Evolutionary conservation across 1,140 invertebrate species (phyloP).

Genomic region (Trachymyrmex septentrionalis): DNA sequence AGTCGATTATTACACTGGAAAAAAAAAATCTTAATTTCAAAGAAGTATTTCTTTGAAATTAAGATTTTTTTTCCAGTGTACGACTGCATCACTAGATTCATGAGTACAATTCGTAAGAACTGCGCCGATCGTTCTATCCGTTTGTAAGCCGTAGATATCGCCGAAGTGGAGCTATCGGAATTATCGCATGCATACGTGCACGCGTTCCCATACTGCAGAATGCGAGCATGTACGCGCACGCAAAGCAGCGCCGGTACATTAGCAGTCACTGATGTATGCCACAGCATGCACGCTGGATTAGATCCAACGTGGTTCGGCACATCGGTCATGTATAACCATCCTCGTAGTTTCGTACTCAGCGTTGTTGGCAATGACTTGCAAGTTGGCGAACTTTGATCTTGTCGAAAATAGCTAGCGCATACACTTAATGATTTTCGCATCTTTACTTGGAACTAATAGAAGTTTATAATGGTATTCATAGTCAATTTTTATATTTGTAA

Average conservation of each 20-base stretch:
- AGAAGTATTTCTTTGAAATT: too few relatives aligned
- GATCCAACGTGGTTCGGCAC: slow-evolving; percentile 69
- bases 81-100: background rate
- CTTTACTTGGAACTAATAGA: background rate
- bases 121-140: slow-evolving; percentile 3
- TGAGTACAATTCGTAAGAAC: slow-evolving; percentile 1
- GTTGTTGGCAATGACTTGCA: slow-evolving; percentile 53
- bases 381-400: slow-evolving; percentile 30
- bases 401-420: background rate
- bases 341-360: slow-evolving; percentile 59
- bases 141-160: slow-evolving; percentile 39
- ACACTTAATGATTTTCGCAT: background rate
- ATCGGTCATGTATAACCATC: slow-evolving; percentile 72
- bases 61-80: too few relatives aligned
- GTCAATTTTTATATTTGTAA: too few relatives aligned
- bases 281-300: slow-evolving; percentile 74
- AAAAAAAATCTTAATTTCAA: too few relatives aligned
- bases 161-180: slow-evolving; percentile 50
- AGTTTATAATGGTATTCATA: too few relatives aligned
- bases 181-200: slow-evolving; percentile 49
- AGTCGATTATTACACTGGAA: background rate
- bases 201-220: slow-evolving; percentile 46
- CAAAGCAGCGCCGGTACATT: slow-evolving; percentile 57
- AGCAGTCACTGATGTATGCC: slow-evolving; percentile 72
- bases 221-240: slow-evolving; percentile 47